Percentiles rank a stretch among this genome's conserved stretches.
Conservation (phyloP, 2,888 invertebrate species). For the Drosophila fungiperda region DNA sequence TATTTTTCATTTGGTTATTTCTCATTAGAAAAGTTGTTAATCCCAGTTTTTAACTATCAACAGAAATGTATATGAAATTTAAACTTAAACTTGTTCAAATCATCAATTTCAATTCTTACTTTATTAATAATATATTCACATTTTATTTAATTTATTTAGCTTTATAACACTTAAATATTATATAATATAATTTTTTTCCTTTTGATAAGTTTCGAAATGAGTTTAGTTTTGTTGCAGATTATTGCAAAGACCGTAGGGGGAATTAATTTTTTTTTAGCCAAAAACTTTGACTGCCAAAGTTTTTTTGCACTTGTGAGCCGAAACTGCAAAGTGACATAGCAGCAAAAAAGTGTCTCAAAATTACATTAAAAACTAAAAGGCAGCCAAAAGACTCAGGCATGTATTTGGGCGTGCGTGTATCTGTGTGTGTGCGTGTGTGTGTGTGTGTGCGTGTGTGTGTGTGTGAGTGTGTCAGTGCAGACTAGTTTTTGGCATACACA, state of each 20-base stretch:
- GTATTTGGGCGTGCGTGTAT: slow-evolving; percentile 25
- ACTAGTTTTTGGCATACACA: slow-evolving; percentile 75
- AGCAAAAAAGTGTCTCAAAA: slow-evolving; percentile 70
- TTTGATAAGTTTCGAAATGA: slow-evolving; percentile 21
- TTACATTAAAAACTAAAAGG: slow-evolving; percentile 79
- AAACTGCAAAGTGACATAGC: slow-evolving; percentile 68
- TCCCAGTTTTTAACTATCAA: background rate
- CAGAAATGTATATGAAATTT: background rate
- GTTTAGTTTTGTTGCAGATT: slow-evolving; percentile 24
- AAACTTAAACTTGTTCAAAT: background rate
- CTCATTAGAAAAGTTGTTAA: background rate
- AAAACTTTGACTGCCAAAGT: slow-evolving; percentile 50
- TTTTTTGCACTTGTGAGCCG: slow-evolving; percentile 53
- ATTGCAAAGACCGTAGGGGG: slow-evolving; percentile 12
- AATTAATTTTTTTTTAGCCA: slow-evolving; percentile 17
- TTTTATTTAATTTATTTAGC: background rate
- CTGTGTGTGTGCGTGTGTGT: slow-evolving; percentile 21
- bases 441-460: slow-evolving; percentile 23
- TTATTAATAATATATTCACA: background rate
- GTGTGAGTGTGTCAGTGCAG: slow-evolving; percentile 30
- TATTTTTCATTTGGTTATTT: background rate
- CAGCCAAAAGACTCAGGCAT: slow-evolving; percentile 45
- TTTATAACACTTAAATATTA: background rate
- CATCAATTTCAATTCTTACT: background rate
- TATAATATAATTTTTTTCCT: background rate